Conservation (phyloP, 2,113 vertebrate genomes). For the Myiopsitta monachus region DNA sequence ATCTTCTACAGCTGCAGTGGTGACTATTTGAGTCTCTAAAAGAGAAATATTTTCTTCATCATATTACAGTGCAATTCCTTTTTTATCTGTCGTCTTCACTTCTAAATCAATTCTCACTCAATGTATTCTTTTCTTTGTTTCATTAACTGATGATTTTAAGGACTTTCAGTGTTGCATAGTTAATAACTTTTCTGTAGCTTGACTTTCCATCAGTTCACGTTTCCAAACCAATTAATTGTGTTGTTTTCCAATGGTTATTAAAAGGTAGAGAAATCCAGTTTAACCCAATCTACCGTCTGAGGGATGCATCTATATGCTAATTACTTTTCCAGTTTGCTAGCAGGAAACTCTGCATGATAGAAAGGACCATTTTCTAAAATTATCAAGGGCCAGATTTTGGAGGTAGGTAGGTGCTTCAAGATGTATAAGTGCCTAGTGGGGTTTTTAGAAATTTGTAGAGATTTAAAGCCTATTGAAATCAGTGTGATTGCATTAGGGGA, state of each 20-base stretch:
- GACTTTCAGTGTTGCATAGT: slow-evolving; percentile 52
- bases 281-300: slow-evolving; percentile 53
- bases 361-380: slow-evolving; percentile 56
- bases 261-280: slow-evolving; percentile 67
- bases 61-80: neutral
- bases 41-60: slow-evolving; percentile 28
- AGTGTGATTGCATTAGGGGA: slow-evolving; percentile 28
- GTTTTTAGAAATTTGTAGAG: slow-evolving; percentile 12
- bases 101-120: slow-evolving; percentile 57
- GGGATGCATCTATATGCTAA: slow-evolving; percentile 68
- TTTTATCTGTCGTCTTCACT: slow-evolving; percentile 47
- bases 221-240: slow-evolving; percentile 66
- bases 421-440: neutral
- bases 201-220: slow-evolving; percentile 62
- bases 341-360: slow-evolving; percentile 53
- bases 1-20: neutral
- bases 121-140: slow-evolving; percentile 54
- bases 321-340: slow-evolving; percentile 66
- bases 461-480: slow-evolving; percentile 34
- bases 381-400: slow-evolving; percentile 34
- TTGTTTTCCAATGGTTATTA: slow-evolving; percentile 67
- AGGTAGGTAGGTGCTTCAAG: slow-evolving; percentile 41
- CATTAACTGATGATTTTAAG: slow-evolving; percentile 62
- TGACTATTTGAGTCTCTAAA: neutral
- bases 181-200: slow-evolving; percentile 65